phyloP scores from a whole-genome alignment of 2,113 vertebrate genomes.

The Daphoenositta chrysoptera region DNA sequence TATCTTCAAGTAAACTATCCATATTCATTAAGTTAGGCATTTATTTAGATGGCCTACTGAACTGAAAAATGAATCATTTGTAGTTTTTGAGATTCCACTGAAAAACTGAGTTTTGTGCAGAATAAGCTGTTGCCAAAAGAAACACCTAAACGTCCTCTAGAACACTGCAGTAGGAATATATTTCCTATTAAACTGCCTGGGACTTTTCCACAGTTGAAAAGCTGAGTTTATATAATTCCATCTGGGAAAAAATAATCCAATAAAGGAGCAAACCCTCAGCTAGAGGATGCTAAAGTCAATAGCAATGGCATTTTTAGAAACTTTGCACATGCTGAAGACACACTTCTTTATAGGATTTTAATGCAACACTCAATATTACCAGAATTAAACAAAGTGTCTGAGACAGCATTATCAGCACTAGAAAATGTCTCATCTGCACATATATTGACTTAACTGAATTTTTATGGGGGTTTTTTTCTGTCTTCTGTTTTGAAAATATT shows the following conservation, averaged over 20 bases:
- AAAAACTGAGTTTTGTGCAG: not conserved
- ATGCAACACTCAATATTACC: not conserved
- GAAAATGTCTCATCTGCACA: not conserved
- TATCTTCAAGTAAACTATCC: not conserved
- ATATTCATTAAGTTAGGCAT: not conserved
- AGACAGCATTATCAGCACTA: slow-evolving; percentile 2
- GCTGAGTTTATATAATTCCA: not conserved
- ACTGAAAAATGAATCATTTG: not conserved
- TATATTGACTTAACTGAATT: not conserved
- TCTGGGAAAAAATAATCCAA: slow-evolving; percentile 20
- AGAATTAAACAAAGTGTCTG: slow-evolving; percentile 4
- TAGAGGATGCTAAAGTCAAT: slow-evolving; percentile 12
- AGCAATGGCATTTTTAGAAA: slow-evolving; percentile 24
- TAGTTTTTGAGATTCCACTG: not conserved
- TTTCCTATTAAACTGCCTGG: not conserved
- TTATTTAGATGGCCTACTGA: not conserved
- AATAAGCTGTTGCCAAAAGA: not conserved
- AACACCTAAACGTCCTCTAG: not conserved
- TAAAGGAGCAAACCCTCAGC: slow-evolving; percentile 11
- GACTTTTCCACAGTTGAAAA: not conserved
- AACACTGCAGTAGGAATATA: not conserved
- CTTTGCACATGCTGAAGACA: slow-evolving; percentile 1
- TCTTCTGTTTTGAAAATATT: not conserved
- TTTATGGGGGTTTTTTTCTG: rapidly evolving
- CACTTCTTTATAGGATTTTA: not conserved